A percentile compares a stretch with the other conserved stretches of the same genome.
phyloP scores from a whole-genome alignment of 2,113 vertebrate genomes.

The Procavia capensis region DNA sequence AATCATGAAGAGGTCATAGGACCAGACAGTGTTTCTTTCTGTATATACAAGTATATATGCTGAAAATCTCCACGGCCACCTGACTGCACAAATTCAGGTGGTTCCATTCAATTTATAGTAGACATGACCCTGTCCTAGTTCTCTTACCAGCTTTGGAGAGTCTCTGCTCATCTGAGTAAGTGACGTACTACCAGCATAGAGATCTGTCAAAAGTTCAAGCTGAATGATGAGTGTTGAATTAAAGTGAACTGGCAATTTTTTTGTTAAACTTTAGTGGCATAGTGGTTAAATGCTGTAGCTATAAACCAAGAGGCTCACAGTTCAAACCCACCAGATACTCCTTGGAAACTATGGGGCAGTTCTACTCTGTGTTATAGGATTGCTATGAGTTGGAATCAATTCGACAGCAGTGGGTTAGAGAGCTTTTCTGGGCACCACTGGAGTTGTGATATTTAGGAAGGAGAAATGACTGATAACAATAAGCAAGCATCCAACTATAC shows the following conservation, averaged over 20 bases:
- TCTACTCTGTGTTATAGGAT: too few relatives aligned
- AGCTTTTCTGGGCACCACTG: background rate
- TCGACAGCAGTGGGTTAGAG: too few relatives aligned
- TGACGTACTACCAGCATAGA: background rate
- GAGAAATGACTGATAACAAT: background rate
- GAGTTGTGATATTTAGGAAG: background rate
- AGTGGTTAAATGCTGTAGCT: too few relatives aligned
- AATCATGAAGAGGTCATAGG: background rate
- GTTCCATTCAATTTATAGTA: background rate
- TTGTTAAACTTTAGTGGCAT: too few relatives aligned
- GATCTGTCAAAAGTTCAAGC: background rate
- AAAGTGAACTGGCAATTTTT: conserved; percentile 28
- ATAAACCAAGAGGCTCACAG: too few relatives aligned
- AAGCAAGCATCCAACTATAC: conserved; percentile 51
- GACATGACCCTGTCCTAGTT: background rate
- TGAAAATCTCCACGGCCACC: background rate
- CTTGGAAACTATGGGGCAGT: too few relatives aligned
- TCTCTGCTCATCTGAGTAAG: background rate
- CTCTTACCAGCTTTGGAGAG: background rate
- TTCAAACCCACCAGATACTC: too few relatives aligned
- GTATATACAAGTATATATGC: background rate
- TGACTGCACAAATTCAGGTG: background rate
- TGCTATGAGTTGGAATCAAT: too few relatives aligned
- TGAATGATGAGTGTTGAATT: background rate
- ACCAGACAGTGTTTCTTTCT: background rate